Evolutionary conservation across 2,888 invertebrate genomes (phyloP).

Genomic region (Apomyelois bistriatella): DNA sequence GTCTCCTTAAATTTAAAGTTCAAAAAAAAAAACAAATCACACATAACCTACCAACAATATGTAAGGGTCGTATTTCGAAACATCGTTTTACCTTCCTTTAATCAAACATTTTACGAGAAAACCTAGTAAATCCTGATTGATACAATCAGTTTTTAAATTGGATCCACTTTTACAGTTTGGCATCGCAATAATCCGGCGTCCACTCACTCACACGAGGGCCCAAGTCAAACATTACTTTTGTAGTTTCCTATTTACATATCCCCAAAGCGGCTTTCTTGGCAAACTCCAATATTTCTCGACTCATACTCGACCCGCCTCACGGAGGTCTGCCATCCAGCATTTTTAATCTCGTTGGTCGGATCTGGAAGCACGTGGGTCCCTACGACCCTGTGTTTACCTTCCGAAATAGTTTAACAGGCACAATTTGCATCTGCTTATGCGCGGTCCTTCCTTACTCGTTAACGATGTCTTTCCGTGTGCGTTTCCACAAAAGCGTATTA

Average conservation of each 20-base stretch:
- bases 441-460: conserved; percentile 72
- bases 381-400: conserved; percentile 74
- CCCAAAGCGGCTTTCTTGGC: conserved; percentile 74
- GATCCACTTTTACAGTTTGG: conserved; percentile 48
- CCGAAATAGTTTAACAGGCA: conserved; percentile 79
- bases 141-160: conserved; percentile 50
- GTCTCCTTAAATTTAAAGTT: too few species aligned
- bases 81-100: conserved; percentile 1
- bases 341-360: conserved; percentile 77
- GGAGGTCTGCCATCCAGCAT: conserved; percentile 72
- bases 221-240: conserved; percentile 75
- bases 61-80: neutral
- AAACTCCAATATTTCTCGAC: conserved; percentile 75
- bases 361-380: conserved; percentile 68
- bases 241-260: conserved; percentile 76
- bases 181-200: conserved; percentile 58
- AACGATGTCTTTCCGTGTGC: conserved; percentile 56
- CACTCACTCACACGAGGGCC: conserved; percentile 60
- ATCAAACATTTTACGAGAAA: conserved; percentile 9
- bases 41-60: neutral
- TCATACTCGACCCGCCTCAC: conserved; percentile 59
- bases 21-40: too few species aligned
- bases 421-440: conserved; percentile 79
- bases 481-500: conserved; percentile 23
- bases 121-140: conserved; percentile 20